Base-by-base conservation (phyloP, 2,888 invertebrate genomes). In the Notocelia uddmanniana region DNA sequence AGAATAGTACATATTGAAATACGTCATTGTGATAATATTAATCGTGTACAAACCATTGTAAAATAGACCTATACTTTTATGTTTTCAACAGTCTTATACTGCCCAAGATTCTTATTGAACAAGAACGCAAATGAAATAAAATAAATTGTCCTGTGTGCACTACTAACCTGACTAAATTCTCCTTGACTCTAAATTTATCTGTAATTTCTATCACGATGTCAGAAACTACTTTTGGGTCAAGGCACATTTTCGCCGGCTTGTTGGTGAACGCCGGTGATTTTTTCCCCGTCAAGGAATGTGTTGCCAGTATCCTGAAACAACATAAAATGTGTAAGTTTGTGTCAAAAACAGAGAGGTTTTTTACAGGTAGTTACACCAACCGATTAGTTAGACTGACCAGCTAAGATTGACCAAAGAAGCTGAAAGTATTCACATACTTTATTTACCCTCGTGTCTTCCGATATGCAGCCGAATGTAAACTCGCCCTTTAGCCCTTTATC, bases 211-310 rank as follows among this genome's bases (percentile, higher is more conserved):
- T 88, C 15, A 95, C 90, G 37, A 95, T 91, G 76, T 95, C 95
- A 0, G 90, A 84, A 3, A 95, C 93, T 74, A 93, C 95, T 68
- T 86, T 86, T 0, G 94, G 90, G 75, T 96, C 94, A 67, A 96
- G 85, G 73, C 90, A 89, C 90, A 91, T 90, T 80, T 94, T 94
- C 0, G 92, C 88, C 1, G 92, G 91, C 69, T 89, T 91, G 71
- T 91, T 75, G 60, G 79, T 84, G 74, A 94, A 94, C 0, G 94
- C 95, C 0, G 95, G 95, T 0, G 95, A 95, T 3, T 92, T 91
- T 79, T 95, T 95, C 0, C 95, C 95, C 0, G 95, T 95, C 26
- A 95, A 77, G 0, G 95, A 95, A 81, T 95, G 95, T 1, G 95
- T 95, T 5, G 95, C 95, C 71, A 95, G 82, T 23, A 92, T 86